Percentiles rank a stretch among this genome's conserved stretches.
Conservation (phyloP, 2,888 invertebrate species). For the Orthosia cruda region DNA sequence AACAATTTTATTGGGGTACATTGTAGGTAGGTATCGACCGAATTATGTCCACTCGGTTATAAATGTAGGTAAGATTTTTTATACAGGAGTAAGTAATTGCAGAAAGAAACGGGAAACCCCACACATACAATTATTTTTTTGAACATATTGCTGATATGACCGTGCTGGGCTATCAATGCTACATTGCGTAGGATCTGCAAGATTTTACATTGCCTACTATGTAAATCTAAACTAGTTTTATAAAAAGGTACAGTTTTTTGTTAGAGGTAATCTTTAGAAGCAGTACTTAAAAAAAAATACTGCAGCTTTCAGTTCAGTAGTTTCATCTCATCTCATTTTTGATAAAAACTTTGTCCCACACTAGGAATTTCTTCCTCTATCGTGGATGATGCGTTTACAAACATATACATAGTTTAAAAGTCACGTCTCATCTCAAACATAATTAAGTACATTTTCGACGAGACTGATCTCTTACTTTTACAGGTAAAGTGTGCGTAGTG, state of each 20-base stretch:
- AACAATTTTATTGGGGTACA: conserved; percentile 17
- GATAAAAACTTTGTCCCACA: too few species aligned
- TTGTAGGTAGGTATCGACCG: conserved; percentile 4
- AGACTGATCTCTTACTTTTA: neutral
- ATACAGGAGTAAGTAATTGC: neutral
- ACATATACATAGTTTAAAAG: neutral
- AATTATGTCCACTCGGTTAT: neutral
- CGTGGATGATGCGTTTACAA: too few species aligned
- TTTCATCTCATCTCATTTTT: too few species aligned
- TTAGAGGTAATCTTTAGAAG: too few species aligned
- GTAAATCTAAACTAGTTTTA: too few species aligned
- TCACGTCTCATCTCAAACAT: neutral
- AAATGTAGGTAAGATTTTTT: neutral
- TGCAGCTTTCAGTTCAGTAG: neutral
- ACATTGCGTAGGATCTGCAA: too few species aligned
- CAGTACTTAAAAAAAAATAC: neutral
- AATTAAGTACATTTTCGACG: neutral
- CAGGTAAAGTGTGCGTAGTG: neutral
- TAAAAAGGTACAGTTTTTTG: too few species aligned
- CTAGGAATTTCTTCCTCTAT: too few species aligned
- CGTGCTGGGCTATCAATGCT: too few species aligned
- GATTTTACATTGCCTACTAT: too few species aligned
- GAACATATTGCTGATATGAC: too few species aligned
- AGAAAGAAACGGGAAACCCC: neutral
- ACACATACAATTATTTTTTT: too few species aligned